These are phyloP conservation scores for Hydrolagus affinis DNA, from an alignment of 2,113 vertebrate species.

Conservation along the genomic window DNA sequence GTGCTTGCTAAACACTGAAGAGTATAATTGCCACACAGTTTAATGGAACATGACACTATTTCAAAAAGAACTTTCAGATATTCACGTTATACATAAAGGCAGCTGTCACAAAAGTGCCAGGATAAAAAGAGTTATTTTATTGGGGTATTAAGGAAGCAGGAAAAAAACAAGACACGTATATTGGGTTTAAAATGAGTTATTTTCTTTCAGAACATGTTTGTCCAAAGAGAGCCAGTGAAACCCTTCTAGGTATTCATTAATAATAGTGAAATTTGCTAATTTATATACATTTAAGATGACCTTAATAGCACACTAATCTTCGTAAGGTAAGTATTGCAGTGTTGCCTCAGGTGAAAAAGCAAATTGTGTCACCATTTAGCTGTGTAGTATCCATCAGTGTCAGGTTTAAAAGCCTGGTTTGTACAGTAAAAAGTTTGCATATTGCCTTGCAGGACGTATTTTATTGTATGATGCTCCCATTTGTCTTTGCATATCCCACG, in stretches of 20 bases:
- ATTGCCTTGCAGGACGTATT: fast-evolving
- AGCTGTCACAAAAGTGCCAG: too few species aligned
- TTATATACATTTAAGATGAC: background rate
- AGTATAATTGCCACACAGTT: background rate
- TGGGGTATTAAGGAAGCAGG: background rate
- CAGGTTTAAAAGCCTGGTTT: background rate
- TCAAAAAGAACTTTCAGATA: too few species aligned
- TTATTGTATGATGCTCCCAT: too few species aligned
- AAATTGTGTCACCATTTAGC: background rate
- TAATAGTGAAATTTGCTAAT: background rate
- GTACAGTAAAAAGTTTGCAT: background rate
- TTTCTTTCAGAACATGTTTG: background rate
- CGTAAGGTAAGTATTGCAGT: too few species aligned
- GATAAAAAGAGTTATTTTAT: too few species aligned
- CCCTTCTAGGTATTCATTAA: background rate
- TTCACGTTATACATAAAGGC: background rate
- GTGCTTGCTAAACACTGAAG: background rate
- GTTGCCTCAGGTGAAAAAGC: background rate
- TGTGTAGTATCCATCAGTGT: background rate
- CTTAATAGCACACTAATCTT: background rate
- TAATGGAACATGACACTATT: too few species aligned
- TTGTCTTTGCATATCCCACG: too few species aligned
- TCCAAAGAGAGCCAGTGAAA: background rate
- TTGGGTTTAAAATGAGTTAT: background rate
- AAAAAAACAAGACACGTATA: background rate